Evolutionary conservation across 2,797 vertebrate species (phyloP).

Genomic region (Pygocentrus nattereri): DNA sequence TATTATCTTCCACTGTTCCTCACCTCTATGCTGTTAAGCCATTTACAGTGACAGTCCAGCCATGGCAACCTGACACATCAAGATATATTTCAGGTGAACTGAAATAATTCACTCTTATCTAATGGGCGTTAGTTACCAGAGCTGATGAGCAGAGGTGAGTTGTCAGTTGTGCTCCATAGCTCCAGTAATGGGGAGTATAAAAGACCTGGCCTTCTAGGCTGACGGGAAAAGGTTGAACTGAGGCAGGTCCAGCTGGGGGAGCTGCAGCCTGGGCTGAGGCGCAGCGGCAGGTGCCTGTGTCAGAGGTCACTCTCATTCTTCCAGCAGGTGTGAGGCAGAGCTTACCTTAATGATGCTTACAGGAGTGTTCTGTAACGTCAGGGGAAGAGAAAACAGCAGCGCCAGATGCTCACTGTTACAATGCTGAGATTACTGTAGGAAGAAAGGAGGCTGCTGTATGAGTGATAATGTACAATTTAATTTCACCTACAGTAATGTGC

Average conservation of each 20-base stretch:
- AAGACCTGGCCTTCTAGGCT: constrained; percentile 29
- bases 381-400: constrained; percentile 36
- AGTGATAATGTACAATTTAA: neutral
- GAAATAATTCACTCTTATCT: constrained; percentile 24
- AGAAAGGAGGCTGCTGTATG: constrained; percentile 24
- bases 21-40: constrained; percentile 39
- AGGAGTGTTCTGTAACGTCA: constrained; percentile 46
- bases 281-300: constrained; percentile 51
- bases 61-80: constrained; percentile 30
- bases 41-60: constrained; percentile 31
- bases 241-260: constrained; percentile 42
- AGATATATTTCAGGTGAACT: constrained; percentile 25
- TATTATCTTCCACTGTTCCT: constrained; percentile 36
- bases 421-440: constrained; percentile 24
- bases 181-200: constrained; percentile 45
- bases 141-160: constrained; percentile 18
- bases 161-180: constrained; percentile 28
- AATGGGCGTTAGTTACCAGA: constrained; percentile 39
- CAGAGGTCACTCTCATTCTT: constrained; percentile 65
- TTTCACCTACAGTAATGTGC: neutral
- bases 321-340: constrained; percentile 60
- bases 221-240: constrained; percentile 29
- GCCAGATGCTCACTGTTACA: constrained; percentile 45
- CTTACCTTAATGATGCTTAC: constrained; percentile 62
- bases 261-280: constrained; percentile 25